Evolutionary conservation across 2,888 invertebrate species (phyloP), one percentile per base, ranked within the genome.

Genomic region (Volucella zonaria): DNA sequence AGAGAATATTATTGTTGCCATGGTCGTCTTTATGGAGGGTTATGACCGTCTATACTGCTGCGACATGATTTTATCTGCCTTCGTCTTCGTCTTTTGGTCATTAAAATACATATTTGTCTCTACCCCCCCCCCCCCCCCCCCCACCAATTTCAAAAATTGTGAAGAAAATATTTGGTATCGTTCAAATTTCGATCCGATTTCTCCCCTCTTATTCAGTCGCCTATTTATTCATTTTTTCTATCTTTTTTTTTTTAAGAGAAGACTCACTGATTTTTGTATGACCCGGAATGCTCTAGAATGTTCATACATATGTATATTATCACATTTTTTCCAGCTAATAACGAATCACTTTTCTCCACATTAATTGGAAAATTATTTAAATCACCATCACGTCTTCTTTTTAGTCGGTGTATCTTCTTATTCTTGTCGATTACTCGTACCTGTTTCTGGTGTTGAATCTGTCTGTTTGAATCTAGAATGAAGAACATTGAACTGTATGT

Each of bases 361-460:
- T 85, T 85, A 85, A 85, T 81, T 81, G 77, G 76, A 85, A 85
- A 85, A 81, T 81, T 85, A 85, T 85, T 85, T 85, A 85, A 85
- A 81, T 85, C 81, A 77, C 85, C 64, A 81, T 73, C 85, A 85
- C 85, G 80, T 85, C 75, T 77, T 54, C 9, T 56, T 14, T 58
- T 58, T 47, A 51, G 54, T 43, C 45, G 11, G 54, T 56, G 56
- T 71, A 47, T 56, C 66, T 83, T 79, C 61, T 59, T 59, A 79
- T 67, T 54, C 31, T 31, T 31, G 31, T 31, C 31, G 31, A 31
- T 31, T 31, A 31, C 31, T 6, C 49, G 59, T 79, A 79, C 75
- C 75, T 83, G 83, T 83, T 75, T 78, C 38, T 54, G 42, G 58
- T 61, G 42, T 61, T 61, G 61, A 40, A 49, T 77, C 42, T 70